phyloP scores from a whole-genome alignment of 2,797 vertebrate genomes.

The Anguilla anguilla region DNA sequence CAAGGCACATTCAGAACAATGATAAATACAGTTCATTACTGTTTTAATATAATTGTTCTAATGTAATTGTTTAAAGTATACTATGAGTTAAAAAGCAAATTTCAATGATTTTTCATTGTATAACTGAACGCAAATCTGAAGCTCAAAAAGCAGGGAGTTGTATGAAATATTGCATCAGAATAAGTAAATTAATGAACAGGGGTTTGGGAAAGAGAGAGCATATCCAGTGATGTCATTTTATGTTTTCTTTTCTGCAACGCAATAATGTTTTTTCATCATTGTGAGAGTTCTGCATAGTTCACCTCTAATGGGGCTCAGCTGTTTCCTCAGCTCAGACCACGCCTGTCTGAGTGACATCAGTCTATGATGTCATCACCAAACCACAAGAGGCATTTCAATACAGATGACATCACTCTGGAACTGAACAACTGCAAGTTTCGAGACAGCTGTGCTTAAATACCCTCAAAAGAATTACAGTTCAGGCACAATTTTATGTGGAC shows the following conservation, averaged over 20 bases:
- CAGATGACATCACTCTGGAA: conserved; percentile 65
- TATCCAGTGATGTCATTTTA: conserved; percentile 25
- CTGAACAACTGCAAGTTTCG: conserved; percentile 45
- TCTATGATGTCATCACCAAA: conserved; percentile 79
- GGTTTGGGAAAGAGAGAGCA: not conserved
- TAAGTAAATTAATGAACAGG: not conserved
- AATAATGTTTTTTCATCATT: conserved; percentile 19
- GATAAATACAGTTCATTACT: too few relatives aligned
- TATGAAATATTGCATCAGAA: conserved; percentile 9
- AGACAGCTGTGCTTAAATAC: conserved; percentile 57
- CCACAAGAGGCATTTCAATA: conserved; percentile 66
- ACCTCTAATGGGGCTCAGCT: conserved; percentile 60
- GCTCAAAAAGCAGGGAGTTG: not conserved
- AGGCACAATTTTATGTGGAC: conserved; percentile 65
- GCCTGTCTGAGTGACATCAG: conserved; percentile 77
- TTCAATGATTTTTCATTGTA: not conserved
- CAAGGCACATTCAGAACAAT: too few relatives aligned
- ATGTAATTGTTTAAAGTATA: too few relatives aligned
- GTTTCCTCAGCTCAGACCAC: conserved; percentile 67
- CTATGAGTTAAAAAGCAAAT: not conserved
- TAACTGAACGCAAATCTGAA: not conserved
- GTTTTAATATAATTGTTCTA: too few relatives aligned
- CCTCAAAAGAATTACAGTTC: conserved; percentile 6
- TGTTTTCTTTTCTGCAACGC: conserved; percentile 29
- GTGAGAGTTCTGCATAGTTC: conserved; percentile 35